Conservation (phyloP, 92 coral and sea anemone genomes). For the Paramuricea clavata region DNA sequence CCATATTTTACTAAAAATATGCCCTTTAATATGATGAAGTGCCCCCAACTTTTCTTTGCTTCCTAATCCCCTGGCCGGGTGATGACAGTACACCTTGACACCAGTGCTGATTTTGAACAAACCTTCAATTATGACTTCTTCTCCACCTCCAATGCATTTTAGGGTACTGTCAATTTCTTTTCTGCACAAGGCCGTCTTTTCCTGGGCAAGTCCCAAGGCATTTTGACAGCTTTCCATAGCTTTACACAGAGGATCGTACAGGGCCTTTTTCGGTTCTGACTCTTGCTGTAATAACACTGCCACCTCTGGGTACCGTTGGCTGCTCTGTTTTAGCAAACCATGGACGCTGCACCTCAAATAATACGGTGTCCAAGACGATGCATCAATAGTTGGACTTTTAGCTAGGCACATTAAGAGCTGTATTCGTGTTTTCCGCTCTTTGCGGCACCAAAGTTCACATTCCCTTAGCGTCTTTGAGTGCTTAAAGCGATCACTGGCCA, state of each 20-base stretch:
- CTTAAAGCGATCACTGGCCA: slow-evolving; percentile 66
- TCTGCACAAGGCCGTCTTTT: slow-evolving; percentile 27
- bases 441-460: slow-evolving; percentile 69
- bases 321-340: no score
- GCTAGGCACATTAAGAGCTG: slow-evolving; percentile 43
- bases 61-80: no score
- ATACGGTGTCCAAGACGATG: slow-evolving; percentile 35
- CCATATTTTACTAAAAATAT: no score
- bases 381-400: slow-evolving; percentile 49
- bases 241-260: slow-evolving; percentile 46
- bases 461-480: slow-evolving; percentile 52
- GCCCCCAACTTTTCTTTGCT: no score
- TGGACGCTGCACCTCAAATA: slow-evolving; percentile 27
- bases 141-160: background rate
- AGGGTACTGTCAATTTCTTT: slow-evolving; percentile 39
- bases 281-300: no score
- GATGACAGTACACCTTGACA: no score
- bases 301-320: no score
- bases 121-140: slow-evolving; percentile 8
- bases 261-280: background rate
- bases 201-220: slow-evolving; percentile 46
- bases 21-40: no score
- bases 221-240: slow-evolving; percentile 40
- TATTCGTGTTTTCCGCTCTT: slow-evolving; percentile 43
- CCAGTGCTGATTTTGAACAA: slow-evolving; percentile 15